Percentiles rank a stretch among this genome's conserved stretches.
Conservation (phyloP, 2,797 vertebrate species). For the Lithobates pipiens region DNA sequence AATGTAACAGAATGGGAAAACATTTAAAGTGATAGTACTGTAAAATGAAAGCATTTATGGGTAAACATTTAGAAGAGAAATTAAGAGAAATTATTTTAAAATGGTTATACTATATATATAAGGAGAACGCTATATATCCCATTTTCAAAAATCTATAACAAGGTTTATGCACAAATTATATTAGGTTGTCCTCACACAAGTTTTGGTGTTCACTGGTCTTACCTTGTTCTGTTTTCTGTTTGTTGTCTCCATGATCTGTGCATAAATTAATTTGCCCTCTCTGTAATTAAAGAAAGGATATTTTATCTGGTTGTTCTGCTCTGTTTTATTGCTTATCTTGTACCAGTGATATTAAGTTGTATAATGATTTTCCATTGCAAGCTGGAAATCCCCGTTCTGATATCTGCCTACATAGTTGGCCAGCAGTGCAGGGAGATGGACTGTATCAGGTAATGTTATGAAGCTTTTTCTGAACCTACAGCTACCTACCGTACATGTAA, state of each 20-base stretch:
- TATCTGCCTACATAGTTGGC: too few relatives aligned
- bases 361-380: too few relatives aligned
- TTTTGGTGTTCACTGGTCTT: slow-evolving; percentile 4
- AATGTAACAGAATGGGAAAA: background rate
- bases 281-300: slow-evolving; percentile 9
- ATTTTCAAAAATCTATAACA: background rate
- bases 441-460: too few relatives aligned
- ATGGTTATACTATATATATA: background rate
- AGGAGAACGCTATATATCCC: background rate
- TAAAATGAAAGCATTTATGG: background rate
- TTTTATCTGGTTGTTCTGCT: slow-evolving; percentile 7
- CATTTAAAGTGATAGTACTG: background rate
- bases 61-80: background rate
- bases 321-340: background rate
- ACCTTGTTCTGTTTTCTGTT: background rate
- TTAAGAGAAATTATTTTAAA: background rate
- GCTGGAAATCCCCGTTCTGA: too few relatives aligned
- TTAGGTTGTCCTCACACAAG: background rate
- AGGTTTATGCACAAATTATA: slow-evolving; percentile 14
- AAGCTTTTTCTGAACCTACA: too few relatives aligned
- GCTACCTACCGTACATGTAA: too few relatives aligned
- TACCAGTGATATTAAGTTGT: too few relatives aligned
- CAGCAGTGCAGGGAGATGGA: too few relatives aligned
- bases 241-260: slow-evolving; percentile 23
- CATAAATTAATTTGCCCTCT: slow-evolving; percentile 8